Evolutionary conservation across 1,140 invertebrate genomes (phyloP).

Genomic region (Meteorus sp.): DNA sequence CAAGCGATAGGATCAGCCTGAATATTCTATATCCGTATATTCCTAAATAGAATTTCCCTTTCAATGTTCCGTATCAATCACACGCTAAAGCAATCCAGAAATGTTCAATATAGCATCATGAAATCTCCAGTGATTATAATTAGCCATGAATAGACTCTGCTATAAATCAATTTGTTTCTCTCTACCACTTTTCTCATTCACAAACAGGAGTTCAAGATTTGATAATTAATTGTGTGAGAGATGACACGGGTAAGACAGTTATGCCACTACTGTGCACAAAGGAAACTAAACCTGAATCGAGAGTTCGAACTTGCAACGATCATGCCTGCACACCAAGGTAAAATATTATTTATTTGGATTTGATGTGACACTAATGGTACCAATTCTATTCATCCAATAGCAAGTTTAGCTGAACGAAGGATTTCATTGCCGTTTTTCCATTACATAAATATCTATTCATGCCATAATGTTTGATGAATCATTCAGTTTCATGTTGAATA

Average conservation of each 20-base stretch:
- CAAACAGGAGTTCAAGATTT: slow-evolving; percentile 82
- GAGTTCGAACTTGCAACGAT: slow-evolving; percentile 91
- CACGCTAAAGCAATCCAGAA: no score
- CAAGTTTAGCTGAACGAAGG: slow-evolving; percentile 1
- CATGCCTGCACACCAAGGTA: slow-evolving; percentile 83
- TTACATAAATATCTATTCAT: no score
- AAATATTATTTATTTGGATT: slow-evolving; percentile 27
- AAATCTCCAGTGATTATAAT: no score
- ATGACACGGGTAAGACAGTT: slow-evolving; percentile 81
- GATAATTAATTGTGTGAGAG: slow-evolving; percentile 88
- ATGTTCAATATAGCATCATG: no score
- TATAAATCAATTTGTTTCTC: background rate
- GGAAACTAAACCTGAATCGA: slow-evolving; percentile 81
- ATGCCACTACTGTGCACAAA: slow-evolving; percentile 81
- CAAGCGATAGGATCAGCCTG: no score
- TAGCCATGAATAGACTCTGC: no score
- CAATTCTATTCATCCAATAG: background rate
- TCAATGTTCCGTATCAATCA: no score
- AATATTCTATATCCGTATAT: no score
- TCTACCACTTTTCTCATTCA: slow-evolving; percentile 32
- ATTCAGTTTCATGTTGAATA: no score
- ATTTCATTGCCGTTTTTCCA: background rate
- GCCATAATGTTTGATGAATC: no score
- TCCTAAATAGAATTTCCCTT: no score
- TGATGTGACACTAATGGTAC: background rate